Conservation (phyloP, 2,888 invertebrate species). For the Drosophila borborema region DNA sequence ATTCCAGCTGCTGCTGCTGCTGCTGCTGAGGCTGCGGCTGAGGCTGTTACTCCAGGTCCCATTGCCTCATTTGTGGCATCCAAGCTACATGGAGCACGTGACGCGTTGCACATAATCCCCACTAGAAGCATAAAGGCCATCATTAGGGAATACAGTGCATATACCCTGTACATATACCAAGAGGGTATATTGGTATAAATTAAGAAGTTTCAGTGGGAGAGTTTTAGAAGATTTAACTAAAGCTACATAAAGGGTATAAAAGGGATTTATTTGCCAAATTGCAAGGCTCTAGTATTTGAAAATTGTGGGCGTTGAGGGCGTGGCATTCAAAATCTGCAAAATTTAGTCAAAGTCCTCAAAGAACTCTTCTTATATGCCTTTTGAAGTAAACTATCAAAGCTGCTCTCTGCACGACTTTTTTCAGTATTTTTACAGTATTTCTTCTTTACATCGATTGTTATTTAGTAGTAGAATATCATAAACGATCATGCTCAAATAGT, state of each 20-base stretch:
- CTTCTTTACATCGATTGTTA: too few relatives aligned
- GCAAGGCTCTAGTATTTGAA: too few relatives aligned
- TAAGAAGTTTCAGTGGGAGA: not conserved
- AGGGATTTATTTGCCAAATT: not conserved
- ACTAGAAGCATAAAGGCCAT: not conserved
- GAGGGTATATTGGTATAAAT: not conserved
- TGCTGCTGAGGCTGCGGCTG: not conserved
- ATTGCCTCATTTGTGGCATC: conserved; percentile 22
- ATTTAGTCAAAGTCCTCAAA: too few relatives aligned
- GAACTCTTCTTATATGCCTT: not conserved
- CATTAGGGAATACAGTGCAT: not conserved
- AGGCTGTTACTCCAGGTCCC: not conserved
- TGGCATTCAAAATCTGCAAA: too few relatives aligned
- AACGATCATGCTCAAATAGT: too few relatives aligned
- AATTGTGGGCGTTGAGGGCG: too few relatives aligned
- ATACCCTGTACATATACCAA: not conserved
- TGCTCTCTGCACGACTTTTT: not conserved
- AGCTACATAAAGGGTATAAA: not conserved
- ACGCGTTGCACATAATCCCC: not conserved
- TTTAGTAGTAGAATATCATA: too few relatives aligned
- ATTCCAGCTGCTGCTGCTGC: not conserved
- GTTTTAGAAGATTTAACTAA: not conserved
- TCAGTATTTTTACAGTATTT: too few relatives aligned
- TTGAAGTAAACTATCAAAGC: not conserved
- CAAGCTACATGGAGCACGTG: conserved; percentile 10